These are phyloP conservation scores for Hippolais icterina DNA, from an alignment of 2,113 vertebrate species.

Conservation along the genomic window DNA sequence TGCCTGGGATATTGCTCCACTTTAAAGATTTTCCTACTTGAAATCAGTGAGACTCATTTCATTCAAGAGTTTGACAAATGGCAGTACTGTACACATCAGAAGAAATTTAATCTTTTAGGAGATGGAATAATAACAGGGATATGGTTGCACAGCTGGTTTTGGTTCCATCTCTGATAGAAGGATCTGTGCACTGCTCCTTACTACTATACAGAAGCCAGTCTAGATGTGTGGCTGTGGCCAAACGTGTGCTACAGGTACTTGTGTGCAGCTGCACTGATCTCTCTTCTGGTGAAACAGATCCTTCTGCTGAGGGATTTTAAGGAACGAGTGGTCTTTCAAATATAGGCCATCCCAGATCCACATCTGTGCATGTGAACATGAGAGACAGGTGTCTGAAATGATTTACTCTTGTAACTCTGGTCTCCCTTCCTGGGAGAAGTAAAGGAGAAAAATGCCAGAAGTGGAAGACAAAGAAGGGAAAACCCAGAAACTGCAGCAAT, in stretches of 20 bases:
- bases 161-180: neutral
- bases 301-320: neutral
- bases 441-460: neutral
- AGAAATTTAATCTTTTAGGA: neutral
- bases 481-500: neutral
- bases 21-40: neutral
- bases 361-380: neutral
- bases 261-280: neutral
- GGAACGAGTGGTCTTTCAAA: neutral
- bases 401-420: neutral
- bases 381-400: neutral
- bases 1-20: neutral
- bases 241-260: rapidly evolving
- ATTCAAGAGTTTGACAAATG: neutral
- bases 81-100: neutral
- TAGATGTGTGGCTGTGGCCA: neutral
- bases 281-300: neutral
- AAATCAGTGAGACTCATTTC: neutral
- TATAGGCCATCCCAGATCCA: neutral
- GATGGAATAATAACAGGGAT: neutral
- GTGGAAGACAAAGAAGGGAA: neutral
- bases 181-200: neutral
- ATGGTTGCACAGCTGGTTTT: neutral
- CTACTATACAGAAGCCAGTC: neutral
- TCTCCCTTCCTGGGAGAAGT: neutral